phyloP scores from a whole-genome alignment of 2,113 vertebrate species.

The Onychostruthus taczanowskii region DNA sequence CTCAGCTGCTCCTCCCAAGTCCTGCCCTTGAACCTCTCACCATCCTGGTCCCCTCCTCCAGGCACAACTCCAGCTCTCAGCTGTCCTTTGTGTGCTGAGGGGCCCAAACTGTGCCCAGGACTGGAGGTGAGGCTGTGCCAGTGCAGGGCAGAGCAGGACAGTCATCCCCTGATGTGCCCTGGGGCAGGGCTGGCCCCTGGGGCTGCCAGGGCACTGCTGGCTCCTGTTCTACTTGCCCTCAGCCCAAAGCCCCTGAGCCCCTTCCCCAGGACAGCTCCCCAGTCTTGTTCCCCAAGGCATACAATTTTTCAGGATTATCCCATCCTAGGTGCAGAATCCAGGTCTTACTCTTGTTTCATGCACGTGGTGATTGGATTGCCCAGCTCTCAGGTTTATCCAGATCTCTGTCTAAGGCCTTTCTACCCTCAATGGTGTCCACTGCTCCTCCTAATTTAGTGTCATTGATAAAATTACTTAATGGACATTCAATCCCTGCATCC shows the following conservation, averaged over 20 bases:
- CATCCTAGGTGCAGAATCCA: neutral
- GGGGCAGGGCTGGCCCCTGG: neutral
- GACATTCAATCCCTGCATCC: neutral
- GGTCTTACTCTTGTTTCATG: neutral
- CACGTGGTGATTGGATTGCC: neutral
- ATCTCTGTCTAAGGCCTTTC: neutral
- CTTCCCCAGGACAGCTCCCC: fast-evolving
- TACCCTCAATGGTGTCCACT: neutral
- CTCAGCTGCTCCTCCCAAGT: no score
- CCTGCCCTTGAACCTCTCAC: no score
- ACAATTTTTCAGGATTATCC: neutral
- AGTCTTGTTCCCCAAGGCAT: neutral
- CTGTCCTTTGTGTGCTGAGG: no score
- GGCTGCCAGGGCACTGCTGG: neutral
- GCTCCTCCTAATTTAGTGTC: neutral
- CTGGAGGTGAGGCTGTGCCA: no score
- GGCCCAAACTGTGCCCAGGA: no score
- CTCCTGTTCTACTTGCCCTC: neutral
- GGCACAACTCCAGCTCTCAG: no score
- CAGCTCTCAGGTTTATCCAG: neutral
- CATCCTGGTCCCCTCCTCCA: no score
- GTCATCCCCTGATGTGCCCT: neutral
- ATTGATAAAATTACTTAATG: neutral
- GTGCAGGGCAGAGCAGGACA: neutral
- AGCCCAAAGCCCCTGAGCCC: neutral